Percentiles rank a stretch among this genome's conserved stretches.
These are phyloP conservation scores for Temnothorax ravouxi DNA, from an alignment of 2,888 invertebrate species.

Conservation along the genomic window DNA sequence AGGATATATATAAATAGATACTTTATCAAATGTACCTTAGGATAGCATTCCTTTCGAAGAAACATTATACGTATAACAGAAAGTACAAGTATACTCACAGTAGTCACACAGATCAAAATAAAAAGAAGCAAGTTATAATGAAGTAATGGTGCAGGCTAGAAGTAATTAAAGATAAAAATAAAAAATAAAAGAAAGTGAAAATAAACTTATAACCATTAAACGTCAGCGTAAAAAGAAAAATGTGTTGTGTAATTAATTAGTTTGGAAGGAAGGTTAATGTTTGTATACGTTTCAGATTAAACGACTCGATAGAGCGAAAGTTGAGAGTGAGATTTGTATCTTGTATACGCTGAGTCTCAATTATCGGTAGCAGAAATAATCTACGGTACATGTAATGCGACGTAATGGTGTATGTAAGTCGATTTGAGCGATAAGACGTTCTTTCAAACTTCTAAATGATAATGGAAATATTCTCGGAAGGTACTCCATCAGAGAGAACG, in stretches of 20 bases:
- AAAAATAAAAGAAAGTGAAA: not conserved
- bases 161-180: not conserved
- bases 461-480: constrained; percentile 24
- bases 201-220: not conserved
- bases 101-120: not conserved
- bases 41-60: not conserved
- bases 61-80: not conserved
- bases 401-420: not conserved
- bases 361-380: constrained; percentile 2
- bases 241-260: constrained; percentile 9
- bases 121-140: not conserved
- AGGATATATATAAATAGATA: not conserved
- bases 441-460: constrained; percentile 27
- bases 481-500: not conserved
- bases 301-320: not conserved
- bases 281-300: not conserved
- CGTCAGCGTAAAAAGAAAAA: not conserved
- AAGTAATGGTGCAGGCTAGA: not conserved
- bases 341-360: not conserved
- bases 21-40: not conserved
- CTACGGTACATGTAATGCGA: not conserved
- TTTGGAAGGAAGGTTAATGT: not conserved
- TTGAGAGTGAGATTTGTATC: constrained; percentile 26
- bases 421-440: constrained; percentile 12
- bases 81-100: not conserved